These are phyloP conservation scores for Nasonia vitripennis DNA, from an alignment of 1,140 invertebrate species.

Conservation along the genomic window DNA sequence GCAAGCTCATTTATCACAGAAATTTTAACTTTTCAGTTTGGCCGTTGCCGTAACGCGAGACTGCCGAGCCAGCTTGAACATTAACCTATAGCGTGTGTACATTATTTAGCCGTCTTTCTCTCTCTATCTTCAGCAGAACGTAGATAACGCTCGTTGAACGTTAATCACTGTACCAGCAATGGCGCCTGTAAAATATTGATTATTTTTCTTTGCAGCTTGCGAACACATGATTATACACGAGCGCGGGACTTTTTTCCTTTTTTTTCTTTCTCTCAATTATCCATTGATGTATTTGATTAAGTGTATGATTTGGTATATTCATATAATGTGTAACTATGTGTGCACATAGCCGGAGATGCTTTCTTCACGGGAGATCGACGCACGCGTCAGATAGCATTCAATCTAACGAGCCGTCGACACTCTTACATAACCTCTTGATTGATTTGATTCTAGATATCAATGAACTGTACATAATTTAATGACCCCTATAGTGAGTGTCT, in stretches of 20 bases:
- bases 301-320: constrained; percentile 6
- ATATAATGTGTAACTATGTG: constrained; percentile 9
- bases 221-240: not conserved
- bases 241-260: constrained; percentile 29
- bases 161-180: constrained; percentile 1
- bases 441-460: not conserved
- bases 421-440: not conserved
- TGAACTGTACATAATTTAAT: not conserved
- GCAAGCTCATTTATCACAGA: not conserved
- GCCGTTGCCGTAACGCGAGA: not conserved
- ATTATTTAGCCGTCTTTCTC: constrained; percentile 14
- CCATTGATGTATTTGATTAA: not conserved
- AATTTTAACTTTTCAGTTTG: constrained; percentile 33
- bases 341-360: constrained; percentile 29
- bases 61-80: constrained; percentile 11
- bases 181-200: constrained; percentile 5
- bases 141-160: not conserved
- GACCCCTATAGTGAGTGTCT: not conserved
- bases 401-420: not conserved
- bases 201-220: constrained; percentile 39
- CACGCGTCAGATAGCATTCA: constrained; percentile 32
- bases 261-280: not conserved
- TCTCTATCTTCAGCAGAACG: not conserved
- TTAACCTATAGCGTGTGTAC: not conserved
- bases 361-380: constrained; percentile 47